Evolutionary conservation across 2,888 invertebrate genomes (phyloP), one percentile per base, ranked within the genome.

Genomic region (Tiphia femorata): DNA sequence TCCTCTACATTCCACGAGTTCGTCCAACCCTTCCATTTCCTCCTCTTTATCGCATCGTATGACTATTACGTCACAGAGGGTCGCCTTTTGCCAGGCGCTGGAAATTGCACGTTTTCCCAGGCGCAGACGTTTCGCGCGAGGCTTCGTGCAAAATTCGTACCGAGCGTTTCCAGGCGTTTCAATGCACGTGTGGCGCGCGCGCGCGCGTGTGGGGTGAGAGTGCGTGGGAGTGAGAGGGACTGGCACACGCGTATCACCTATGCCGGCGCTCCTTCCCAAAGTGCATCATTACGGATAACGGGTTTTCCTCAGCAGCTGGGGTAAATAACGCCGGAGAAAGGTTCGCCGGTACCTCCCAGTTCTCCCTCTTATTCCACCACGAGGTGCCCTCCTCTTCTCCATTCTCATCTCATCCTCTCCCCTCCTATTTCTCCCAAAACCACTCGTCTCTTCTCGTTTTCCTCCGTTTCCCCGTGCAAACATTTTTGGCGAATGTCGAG

Each of bases 261-360:
- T 6, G 23, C 29, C n/a, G 49, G n/a, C 20, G 19, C 40, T 29
- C 27, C 29, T n/a, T 20, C 48, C n/a, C 27, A 37, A 49, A 60
- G 60, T 58, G 53, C 64, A 53, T 64, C 64, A 58, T 64, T 64
- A 64, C 53, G 58, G 52, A 21, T 64, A 64, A 64, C 64, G 56
- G 64, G 27, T 52, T 55, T 58, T 49, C 57, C 54, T 54, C 55
- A n/a, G n/a, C n/a, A n/a, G 51, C 25, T 16, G 38, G 44, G 49
- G 60, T 63, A 61, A 63, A 63, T 63, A 61, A 61, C 52, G 49
- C 21, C 27, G 29, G 42, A 49, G 49, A 57, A 48, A 58, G 33
- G 60, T 51, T 43, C 29, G 17, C 16, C 16, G 35, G 33, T 46
- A 20, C 35, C 14, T 47, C 43, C 25, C 33, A 14, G 12, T 33